Conservation (phyloP, 2,888 invertebrate genomes). For the Ichneumon xanthorius region DNA sequence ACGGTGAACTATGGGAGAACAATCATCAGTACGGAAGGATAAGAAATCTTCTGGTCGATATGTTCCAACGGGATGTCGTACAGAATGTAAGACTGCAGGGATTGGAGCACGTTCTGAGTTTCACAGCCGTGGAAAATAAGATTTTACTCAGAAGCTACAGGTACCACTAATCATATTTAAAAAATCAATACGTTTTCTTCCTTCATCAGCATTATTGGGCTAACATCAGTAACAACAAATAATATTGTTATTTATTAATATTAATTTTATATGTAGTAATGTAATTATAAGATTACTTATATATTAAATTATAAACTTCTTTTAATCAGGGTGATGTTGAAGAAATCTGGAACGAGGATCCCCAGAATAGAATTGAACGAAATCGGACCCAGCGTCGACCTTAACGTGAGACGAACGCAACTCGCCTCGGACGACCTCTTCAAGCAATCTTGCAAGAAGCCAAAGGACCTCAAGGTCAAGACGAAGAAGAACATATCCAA, state of each 20-base stretch:
- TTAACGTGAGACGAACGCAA: conserved; percentile 93
- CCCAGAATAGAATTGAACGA: conserved; percentile 97
- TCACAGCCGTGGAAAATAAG: conserved; percentile 93
- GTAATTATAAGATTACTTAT: background rate
- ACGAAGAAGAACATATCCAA: conserved; percentile 96
- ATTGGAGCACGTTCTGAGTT: conserved; percentile 96
- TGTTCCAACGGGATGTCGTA: conserved; percentile 94
- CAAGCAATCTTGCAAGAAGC: conserved; percentile 92
- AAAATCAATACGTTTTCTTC: background rate
- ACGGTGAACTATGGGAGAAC: conserved; percentile 96
- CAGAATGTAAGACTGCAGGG: conserved; percentile 95
- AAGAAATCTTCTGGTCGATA: conserved; percentile 95
- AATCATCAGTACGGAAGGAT: conserved; percentile 92
- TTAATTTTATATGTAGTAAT: background rate
- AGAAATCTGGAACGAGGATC: conserved; percentile 95
- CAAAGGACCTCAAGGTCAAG: conserved; percentile 91
- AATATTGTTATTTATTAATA: too few relatives aligned
- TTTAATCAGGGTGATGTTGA: conserved; percentile 89
- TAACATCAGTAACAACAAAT: background rate
- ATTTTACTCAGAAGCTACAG: conserved; percentile 91
- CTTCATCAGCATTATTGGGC: background rate
- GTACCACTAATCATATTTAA: conserved; percentile 78
- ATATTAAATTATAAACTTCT: conserved; percentile 80
- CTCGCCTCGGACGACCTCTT: conserved; percentile 96
- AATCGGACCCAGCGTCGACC: conserved; percentile 97